Evolutionary conservation across 2,797 vertebrate species (phyloP), one percentile per base, ranked within the genome.

Genomic region (Melanogrammus aeglefinus): DNA sequence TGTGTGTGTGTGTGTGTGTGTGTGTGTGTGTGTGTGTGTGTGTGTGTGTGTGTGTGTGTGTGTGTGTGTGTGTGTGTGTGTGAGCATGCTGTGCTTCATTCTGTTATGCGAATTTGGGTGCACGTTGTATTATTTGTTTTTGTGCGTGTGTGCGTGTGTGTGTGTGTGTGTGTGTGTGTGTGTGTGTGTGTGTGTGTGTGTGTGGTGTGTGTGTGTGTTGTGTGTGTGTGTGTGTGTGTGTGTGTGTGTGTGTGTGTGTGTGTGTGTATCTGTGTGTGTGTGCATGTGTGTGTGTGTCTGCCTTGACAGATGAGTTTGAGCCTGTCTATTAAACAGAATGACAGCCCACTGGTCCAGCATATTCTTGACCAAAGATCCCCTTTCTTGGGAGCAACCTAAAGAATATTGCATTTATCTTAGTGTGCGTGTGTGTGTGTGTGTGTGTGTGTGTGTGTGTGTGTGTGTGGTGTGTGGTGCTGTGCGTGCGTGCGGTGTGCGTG

Each of bases 391-490:
- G 57, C 57, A 63, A n/a, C 57, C n/a, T 35, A 31, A 36, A 18
- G 71, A 72, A 72, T 18, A 72, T 14, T 3, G 71, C 35, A 38
- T 73, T n/a, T 69, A 9, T 69, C 8, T 69, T 10, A 27, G 76
- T 75, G 74, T 77, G 24, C 79, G 75, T 75, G 77, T 44, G 63
- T 82, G 21, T 2, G 1, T 81, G 78, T 79, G 70, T 41, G 75
- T 82, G 66, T 84, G 73, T 76, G 74, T 83, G 82, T 81, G 84
- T 79, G 81, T 74, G 1, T 0, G 78, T 41, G 73, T 63, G 75
- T 77, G 76, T 73, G 44, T 70, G 63, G 31, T 75, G 57, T 51
- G 80, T 76, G 47, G 69, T 36, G 72, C 36, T 66, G 72, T 69
- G 36, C 76, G 75, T 73, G 75, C 44, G 41, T 75, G 70, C 51